Base-by-base conservation (phyloP, 1,140 invertebrate genomes). In the Monomorium pharaonis region DNA sequence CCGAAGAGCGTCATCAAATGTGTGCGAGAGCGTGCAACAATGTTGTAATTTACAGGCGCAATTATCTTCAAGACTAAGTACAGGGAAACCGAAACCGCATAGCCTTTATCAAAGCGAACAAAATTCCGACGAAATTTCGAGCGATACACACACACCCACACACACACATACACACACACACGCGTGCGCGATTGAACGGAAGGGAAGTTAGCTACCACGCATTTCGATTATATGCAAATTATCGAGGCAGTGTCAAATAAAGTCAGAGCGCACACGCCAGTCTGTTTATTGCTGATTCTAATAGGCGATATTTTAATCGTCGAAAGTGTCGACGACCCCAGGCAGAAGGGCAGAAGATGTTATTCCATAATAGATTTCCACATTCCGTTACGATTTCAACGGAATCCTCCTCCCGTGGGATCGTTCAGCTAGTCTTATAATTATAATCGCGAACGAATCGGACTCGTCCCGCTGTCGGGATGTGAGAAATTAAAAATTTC, bases 211-310 rank as follows among this genome's bases (percentile, higher is more conserved):
- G n/a, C 49, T 33, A 30, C 30, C 42, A 14, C 9, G 47, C 30
- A 37, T 49, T 80, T 69, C 30, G 47, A 80, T 69, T 54, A 67
- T 69, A 80, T 67, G 77, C 62, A 67, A 80, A 67, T 67, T 21
- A 30, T 47, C 51, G 44, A 14, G 33, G 16, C 54, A 37, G 1
- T 47, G 37, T 30, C 47, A 44, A 58, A 44, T 56, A 70, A 72
- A 72, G 49, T 56, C 54, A 24, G 14, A 56, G 56, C 33, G 78
- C 27, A 16, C 74, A 3, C 21, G 74, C 18, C 24, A 33, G 10
- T 12, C 44, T 2, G 37, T 18, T n/a, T n/a, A 27, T 14, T 56
- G 27, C 14, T 37, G 54, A 72, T 83, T 74, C 58, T 33, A 72
- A 84, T 58, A 42, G 33, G 14, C n/a, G n/a, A 30, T n/a, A 44